phyloP scores from a whole-genome alignment of 2,888 invertebrate genomes.

The Acanthoscelides obtectus region DNA sequence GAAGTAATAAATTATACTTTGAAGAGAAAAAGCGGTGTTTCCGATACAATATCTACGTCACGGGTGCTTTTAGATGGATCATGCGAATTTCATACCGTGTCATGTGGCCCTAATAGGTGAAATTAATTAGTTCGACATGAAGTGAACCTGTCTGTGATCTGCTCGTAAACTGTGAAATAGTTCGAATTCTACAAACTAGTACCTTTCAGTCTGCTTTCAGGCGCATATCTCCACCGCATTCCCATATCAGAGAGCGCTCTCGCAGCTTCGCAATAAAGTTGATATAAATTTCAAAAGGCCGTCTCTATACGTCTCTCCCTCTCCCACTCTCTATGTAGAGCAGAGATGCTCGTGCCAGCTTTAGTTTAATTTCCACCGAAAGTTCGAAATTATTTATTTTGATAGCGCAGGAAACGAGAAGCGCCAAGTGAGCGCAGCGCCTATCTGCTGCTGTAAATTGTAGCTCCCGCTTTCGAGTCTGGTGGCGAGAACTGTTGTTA shows the following conservation, averaged over 20 bases:
- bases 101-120: no score
- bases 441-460: neutral
- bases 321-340: neutral
- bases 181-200: neutral
- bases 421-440: neutral
- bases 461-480: neutral
- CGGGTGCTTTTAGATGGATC: no score
- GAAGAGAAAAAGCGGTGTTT: no score
- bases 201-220: neutral
- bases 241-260: neutral
- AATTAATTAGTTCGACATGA: neutral
- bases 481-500: neutral
- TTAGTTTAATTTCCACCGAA: neutral
- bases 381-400: neutral
- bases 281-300: neutral
- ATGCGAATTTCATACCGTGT: no score
- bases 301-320: no score
- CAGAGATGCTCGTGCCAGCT: neutral
- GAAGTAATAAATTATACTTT: no score
- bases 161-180: neutral
- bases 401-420: neutral
- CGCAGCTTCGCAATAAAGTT: neutral
- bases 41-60: no score
- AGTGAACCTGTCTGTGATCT: neutral
- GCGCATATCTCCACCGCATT: neutral